phyloP scores from a whole-genome alignment of 2,113 vertebrate species.

The Murina feae region DNA sequence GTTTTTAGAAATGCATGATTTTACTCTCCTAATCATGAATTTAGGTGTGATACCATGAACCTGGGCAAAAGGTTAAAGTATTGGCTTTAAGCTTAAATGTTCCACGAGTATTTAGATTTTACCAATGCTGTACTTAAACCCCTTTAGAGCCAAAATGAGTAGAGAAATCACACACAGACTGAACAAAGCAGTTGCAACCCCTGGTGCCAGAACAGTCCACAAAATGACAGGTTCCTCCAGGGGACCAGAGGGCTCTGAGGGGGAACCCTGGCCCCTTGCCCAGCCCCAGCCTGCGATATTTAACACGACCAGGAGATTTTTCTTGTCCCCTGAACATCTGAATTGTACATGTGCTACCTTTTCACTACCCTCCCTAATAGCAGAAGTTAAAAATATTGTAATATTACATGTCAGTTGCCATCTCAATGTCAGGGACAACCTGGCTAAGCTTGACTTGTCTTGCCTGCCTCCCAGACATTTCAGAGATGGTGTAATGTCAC shows the following conservation, averaged over 20 bases:
- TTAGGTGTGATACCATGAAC: neutral
- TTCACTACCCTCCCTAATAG: neutral
- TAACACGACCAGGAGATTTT: neutral
- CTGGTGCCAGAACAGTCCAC: neutral
- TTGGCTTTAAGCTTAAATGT: neutral
- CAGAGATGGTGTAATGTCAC: neutral
- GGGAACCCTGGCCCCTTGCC: neutral
- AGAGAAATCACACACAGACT: neutral
- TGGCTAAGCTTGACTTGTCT: neutral
- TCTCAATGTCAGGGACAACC: neutral
- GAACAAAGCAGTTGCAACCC: neutral
- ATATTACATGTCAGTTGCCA: neutral
- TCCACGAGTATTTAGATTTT: neutral
- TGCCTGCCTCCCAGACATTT: neutral
- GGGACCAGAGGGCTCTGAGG: neutral
- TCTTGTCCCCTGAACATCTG: accelerated
- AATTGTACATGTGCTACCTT: neutral
- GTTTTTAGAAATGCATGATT: neutral
- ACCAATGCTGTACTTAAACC: neutral
- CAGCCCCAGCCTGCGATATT: neutral
- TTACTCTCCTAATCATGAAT: conserved; percentile 3
- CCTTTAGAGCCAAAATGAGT: neutral
- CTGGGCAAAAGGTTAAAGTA: neutral
- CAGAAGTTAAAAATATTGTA: neutral
- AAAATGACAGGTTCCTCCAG: neutral